phyloP scores from a whole-genome alignment of 2,797 vertebrate species.

The Onychomys torridus region DNA sequence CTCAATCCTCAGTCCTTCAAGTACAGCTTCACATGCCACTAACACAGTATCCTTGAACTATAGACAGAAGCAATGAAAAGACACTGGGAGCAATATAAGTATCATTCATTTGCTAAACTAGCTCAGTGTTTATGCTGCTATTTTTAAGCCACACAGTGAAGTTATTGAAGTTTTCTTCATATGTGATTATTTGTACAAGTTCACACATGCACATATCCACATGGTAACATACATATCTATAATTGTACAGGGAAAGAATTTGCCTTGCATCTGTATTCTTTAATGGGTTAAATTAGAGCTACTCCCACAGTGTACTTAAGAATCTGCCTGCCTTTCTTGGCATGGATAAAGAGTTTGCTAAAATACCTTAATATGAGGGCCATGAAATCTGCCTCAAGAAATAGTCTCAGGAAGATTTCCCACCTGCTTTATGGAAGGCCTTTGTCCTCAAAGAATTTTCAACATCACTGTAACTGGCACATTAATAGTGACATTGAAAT shows the following conservation, averaged over 20 bases:
- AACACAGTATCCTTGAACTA: background rate
- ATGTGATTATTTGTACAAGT: background rate
- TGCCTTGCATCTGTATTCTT: background rate
- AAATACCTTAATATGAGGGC: background rate
- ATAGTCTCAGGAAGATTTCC: background rate
- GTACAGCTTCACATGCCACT: background rate
- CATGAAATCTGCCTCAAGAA: conserved; percentile 10
- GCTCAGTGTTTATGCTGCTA: background rate
- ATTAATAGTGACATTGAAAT: background rate
- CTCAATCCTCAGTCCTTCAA: background rate
- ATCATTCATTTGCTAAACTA: background rate
- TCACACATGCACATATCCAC: background rate
- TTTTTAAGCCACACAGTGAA: background rate
- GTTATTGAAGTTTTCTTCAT: background rate
- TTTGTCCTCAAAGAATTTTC: conserved; percentile 43
- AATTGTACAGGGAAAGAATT: background rate
- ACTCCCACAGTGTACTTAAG: background rate
- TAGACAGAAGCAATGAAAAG: background rate
- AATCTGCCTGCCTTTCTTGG: background rate
- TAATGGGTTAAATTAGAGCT: background rate
- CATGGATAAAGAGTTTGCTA: background rate
- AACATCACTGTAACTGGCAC: background rate
- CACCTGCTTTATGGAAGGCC: background rate
- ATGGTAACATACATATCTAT: background rate
- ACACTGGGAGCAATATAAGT: background rate